These are phyloP conservation scores for Aulostomus chinensis DNA, from an alignment of 2,797 vertebrate species.

Conservation along the genomic window DNA sequence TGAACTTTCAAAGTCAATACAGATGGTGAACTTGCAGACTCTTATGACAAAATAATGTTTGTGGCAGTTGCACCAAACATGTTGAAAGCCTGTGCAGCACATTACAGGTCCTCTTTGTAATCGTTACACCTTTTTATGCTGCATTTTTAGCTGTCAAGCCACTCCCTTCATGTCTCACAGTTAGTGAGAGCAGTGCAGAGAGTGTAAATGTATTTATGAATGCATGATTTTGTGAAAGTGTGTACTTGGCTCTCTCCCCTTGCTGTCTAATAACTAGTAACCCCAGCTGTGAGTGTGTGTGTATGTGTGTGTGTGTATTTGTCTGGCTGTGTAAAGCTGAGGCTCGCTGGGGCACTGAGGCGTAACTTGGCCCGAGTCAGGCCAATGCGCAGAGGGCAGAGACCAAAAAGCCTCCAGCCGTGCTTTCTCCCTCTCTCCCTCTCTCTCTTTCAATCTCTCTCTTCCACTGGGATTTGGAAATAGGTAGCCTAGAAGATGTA, in stretches of 20 bases:
- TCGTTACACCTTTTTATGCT: slow-evolving; percentile 42
- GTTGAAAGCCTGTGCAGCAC: slow-evolving; percentile 29
- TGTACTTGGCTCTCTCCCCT: slow-evolving; percentile 74
- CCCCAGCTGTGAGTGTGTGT: slow-evolving; percentile 74
- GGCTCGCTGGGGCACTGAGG: slow-evolving; percentile 77
- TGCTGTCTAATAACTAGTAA: slow-evolving; percentile 81
- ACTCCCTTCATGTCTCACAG: slow-evolving; percentile 55
- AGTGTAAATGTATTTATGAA: slow-evolving; percentile 79
- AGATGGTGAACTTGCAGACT: slow-evolving; percentile 1
- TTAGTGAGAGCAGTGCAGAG: slow-evolving; percentile 48
- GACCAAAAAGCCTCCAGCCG: slow-evolving; percentile 82
- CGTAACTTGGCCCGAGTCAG: slow-evolving; percentile 84
- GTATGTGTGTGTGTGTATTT: slow-evolving; percentile 58
- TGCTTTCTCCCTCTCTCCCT: slow-evolving; percentile 57
- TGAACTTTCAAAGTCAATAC: slow-evolving; percentile 44
- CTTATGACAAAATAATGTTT: too few relatives aligned
- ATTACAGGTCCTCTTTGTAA: slow-evolving; percentile 52
- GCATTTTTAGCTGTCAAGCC: slow-evolving; percentile 61
- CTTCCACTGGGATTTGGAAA: slow-evolving; percentile 70
- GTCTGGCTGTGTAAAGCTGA: slow-evolving; percentile 76
- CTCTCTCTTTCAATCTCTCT: slow-evolving; percentile 32
- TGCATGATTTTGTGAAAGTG: slow-evolving; percentile 77
- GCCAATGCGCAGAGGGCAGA: slow-evolving; percentile 78
- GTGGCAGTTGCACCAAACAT: too few relatives aligned
- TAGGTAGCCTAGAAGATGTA: slow-evolving; percentile 69